phyloP scores from a whole-genome alignment of 2,888 invertebrate species.

The Drosophila neonasuta region DNA sequence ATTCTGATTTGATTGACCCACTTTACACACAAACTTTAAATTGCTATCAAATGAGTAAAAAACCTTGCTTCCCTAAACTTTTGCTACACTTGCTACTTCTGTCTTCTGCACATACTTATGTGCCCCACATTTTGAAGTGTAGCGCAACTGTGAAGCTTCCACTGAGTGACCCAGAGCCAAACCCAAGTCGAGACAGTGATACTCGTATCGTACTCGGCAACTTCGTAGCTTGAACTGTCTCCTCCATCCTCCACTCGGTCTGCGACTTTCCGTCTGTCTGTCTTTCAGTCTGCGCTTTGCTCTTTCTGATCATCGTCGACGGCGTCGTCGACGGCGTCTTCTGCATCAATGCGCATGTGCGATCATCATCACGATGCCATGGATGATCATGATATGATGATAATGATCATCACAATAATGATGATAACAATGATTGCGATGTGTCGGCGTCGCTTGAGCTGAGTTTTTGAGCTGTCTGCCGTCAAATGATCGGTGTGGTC shows the following conservation, averaged over 20 bases:
- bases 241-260: constrained; percentile 3
- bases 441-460: constrained; percentile 47
- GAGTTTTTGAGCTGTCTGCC: constrained; percentile 23
- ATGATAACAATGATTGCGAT: constrained; percentile 35
- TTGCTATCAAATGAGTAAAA: too few relatives aligned
- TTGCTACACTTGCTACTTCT: neutral
- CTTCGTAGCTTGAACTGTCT: constrained; percentile 25
- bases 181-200: constrained; percentile 47
- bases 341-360: constrained; percentile 66
- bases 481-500: constrained; percentile 66
- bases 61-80: neutral
- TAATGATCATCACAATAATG: constrained; percentile 46
- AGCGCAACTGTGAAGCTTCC: constrained; percentile 41
- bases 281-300: constrained; percentile 11
- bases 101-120: neutral
- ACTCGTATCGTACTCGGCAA: constrained; percentile 32
- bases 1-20: too few relatives aligned
- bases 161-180: constrained; percentile 50
- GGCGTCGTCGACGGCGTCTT: constrained; percentile 41
- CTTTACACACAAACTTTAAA: too few relatives aligned
- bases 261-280: constrained; percentile 10
- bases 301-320: constrained; percentile 11
- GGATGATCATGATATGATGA: constrained; percentile 35
- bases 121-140: neutral
- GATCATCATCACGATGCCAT: constrained; percentile 46